These are phyloP conservation scores for Clivina fossor DNA, from an alignment of 2,888 invertebrate species.

Conservation along the genomic window DNA sequence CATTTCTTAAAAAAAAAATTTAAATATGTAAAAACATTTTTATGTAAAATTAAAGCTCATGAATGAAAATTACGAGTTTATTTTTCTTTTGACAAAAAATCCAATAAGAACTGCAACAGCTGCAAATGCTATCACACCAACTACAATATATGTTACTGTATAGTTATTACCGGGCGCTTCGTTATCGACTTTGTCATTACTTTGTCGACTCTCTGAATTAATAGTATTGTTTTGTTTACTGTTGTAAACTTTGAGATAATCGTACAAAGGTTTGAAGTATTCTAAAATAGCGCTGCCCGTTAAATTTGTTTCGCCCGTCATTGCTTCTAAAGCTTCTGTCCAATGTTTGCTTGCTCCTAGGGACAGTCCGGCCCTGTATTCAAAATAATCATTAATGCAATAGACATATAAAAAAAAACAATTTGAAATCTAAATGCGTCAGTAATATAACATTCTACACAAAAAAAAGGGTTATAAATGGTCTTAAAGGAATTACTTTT, in stretches of 20 bases:
- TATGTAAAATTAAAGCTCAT: too few relatives aligned
- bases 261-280: constrained; percentile 60
- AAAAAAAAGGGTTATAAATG: too few relatives aligned
- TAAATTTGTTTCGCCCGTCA: constrained; percentile 60
- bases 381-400: too few relatives aligned
- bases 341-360: constrained; percentile 57
- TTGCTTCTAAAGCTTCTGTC: constrained; percentile 60
- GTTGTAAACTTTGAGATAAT: constrained; percentile 58
- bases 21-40: too few relatives aligned
- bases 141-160: constrained; percentile 8
- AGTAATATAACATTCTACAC: too few relatives aligned
- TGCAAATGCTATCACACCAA: background rate
- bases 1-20: too few relatives aligned
- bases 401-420: too few relatives aligned
- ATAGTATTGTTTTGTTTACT: too few relatives aligned
- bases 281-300: constrained; percentile 59
- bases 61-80: too few relatives aligned
- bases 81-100: constrained; percentile 10
- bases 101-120: constrained; percentile 8
- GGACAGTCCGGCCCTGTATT: constrained; percentile 54
- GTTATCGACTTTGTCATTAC: background rate
- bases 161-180: background rate
- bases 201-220: too few relatives aligned
- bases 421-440: too few relatives aligned
- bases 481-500: too few relatives aligned